Evolutionary conservation across 2,113 vertebrate species (phyloP), one percentile per base, ranked within the genome.

Genomic region (Pteruthius melanotis): DNA sequence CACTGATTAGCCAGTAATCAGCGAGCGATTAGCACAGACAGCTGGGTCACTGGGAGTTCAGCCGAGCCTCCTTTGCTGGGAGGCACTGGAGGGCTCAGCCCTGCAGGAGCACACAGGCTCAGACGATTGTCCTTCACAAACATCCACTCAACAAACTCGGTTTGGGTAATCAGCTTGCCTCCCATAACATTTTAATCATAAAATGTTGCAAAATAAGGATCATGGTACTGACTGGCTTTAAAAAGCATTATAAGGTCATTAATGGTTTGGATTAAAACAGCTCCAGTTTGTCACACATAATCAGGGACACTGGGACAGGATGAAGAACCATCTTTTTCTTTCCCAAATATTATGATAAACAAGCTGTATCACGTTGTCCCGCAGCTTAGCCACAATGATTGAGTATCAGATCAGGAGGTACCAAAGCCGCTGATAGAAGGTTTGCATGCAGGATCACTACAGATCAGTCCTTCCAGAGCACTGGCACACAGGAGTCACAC

Each of bases 1-100:
- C 97, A 69, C 97, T 98, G 98, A 98, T 98, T 98, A 98, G 98
- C 89, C 96, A 90, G 94, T 96, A 97, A 98, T 98, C 98, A 98
- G 95, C 83, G 44, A 90, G 97, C 0, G 96, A 98, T 98, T 98
- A 98, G 98, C 97, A 97, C 96, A 95, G 95, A 92, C 97, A 93
- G 69, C 45, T n/a, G 44, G 98, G 98, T 98, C 97, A 97, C 95
- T 61, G 35, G 87, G 96, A 97, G 98, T 98, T 98, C 97, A 98
- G 94, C 31, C 15, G 72, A 20, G 83, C 92, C 18, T 35, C 95
- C 95, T 96, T 96, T 95, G 95, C 94, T 83, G 90, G 56, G 92
- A 97, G 96, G 96, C 93, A 54, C 95, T 22, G 94, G 74, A 74
- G 84, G 33, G 80, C 94, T 90, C 40, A 54, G 87, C 68, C 84